Base-by-base conservation (phyloP, 2,888 invertebrate genomes). In the Liodrosophila aerea region DNA sequence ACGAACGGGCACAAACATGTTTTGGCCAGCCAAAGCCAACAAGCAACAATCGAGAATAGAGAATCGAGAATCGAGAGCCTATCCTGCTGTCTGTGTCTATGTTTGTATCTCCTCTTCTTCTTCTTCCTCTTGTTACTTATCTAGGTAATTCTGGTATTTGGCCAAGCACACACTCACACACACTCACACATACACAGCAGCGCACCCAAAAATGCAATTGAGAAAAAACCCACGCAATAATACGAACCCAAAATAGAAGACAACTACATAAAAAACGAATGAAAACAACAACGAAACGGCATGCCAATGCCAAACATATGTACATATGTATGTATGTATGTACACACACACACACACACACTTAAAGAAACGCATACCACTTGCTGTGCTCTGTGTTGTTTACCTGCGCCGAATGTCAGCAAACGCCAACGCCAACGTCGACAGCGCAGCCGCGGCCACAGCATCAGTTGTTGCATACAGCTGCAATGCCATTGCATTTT, bases 121-220 rank as follows among this genome's bases (percentile, higher is more conserved):
- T 45, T 47, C 31, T 63, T 7, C 9, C 40, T 62, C 36, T 54
- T 51, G 51, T 58, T 49, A 49, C 47, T 57, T 70, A 77, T 77
- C 75, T 77, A 39, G 70, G 70, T 60, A 70, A 68, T 56, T 64
- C 57, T 82, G 75, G 62, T 74, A 78, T 77, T 70, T 61, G 62
- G 37, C 37, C 54, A 66, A 47, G 39, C 40, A 51, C 5, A 49
- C 43, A 46, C 4, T 12, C 12, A 39, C 33, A 45, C n/a, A 47
- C 7, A 27, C 11, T 43, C 33, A 27, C 18, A 46, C 12, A 34
- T 22, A 46, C 30, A 15, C 29, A 15, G 50, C 51, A 73, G 70
- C 77, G 76, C 74, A 54, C 68, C 68, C 65, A 78, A 76, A 76
- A 77, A 85, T 85, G 82, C 82, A 85, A 77, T 85, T 72, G 82